Base-by-base conservation (phyloP, 2,888 invertebrate genomes). In the Heliconius ismenius region DNA sequence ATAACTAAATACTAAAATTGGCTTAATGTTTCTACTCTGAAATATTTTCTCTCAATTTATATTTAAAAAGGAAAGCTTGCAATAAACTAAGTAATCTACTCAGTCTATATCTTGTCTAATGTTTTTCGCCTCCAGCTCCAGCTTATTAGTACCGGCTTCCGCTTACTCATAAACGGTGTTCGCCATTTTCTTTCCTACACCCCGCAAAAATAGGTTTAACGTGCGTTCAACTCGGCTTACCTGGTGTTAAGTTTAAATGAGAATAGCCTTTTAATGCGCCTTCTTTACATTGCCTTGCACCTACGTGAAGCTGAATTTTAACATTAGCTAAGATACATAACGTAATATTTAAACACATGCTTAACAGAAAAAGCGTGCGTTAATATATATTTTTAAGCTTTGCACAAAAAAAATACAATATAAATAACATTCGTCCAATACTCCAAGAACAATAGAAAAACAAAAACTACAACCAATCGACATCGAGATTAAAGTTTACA, bases 61-160 rank as follows among this genome's bases (percentile, higher is more conserved):
- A 26, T n/a, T 74, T 26, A 65, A 80, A 83, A 81, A 77, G 77
- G 11, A 73, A 73, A 63, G 80, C 83, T 81, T 80, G 78, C 73
- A 79, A 78, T 75, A 78, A 81, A 77, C 54, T 63, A 72, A 64
- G 69, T 75, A 75, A 78, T 79, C 76, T 70, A 62, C 72, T 79
- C 77, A 60, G 73, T 77, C 63, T 58, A 76, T 77, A 76, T 81
- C 76, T 72, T 73, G 76, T 80, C 81, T 78, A 79, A 76, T 81
- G 82, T 79, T 85, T 83, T 83, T 83, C 83, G 83, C 83, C 83
- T 86, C 83, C 80, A 74, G 72, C 81, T 36, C 78, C 65, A 75
- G 82, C 86, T 88, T 88, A 88, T 89, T 89, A 89, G 83, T 83
- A 81, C 83, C 81, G 82, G 83, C 85, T 86, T 85, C 83, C 85